phyloP scores from a whole-genome alignment of 2,888 invertebrate species.

The Hypolimnas misippus region DNA sequence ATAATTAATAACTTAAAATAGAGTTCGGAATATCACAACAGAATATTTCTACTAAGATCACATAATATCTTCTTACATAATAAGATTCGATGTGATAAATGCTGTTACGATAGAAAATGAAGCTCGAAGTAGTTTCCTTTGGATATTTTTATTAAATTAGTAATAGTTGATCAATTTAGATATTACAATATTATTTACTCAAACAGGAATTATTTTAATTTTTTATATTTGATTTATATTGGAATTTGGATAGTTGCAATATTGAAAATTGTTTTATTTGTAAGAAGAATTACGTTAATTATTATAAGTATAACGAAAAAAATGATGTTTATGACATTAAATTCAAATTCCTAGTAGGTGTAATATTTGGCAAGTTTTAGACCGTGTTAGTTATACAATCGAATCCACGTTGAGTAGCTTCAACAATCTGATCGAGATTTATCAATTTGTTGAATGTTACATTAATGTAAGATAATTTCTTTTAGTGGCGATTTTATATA shows the following conservation, averaged over 20 bases:
- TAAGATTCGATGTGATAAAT: constrained; percentile 6
- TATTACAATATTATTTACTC: neutral
- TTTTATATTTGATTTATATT: neutral
- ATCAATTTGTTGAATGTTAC: constrained; percentile 26
- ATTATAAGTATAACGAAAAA: constrained; percentile 6
- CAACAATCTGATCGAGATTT: constrained; percentile 22
- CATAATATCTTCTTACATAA: constrained; percentile 12
- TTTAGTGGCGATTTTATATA: constrained; percentile 13
- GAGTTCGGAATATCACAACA: neutral
- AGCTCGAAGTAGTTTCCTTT: neutral
- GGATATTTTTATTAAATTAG: neutral
- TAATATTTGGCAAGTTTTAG: constrained; percentile 25
- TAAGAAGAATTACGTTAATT: neutral
- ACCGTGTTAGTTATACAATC: constrained; percentile 29
- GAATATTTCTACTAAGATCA: neutral
- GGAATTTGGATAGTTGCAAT: constrained; percentile 3
- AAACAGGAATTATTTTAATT: neutral
- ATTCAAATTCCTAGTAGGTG: constrained; percentile 35
- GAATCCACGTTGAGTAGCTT: constrained; percentile 14
- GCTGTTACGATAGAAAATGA: neutral
- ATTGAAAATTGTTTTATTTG: neutral
- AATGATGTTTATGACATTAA: constrained; percentile 29
- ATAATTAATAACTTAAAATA: neutral
- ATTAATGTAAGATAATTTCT: neutral
- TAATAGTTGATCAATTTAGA: neutral